phyloP scores from a whole-genome alignment of 1,140 invertebrate genomes.

The Trypoxylus dichotomus region DNA sequence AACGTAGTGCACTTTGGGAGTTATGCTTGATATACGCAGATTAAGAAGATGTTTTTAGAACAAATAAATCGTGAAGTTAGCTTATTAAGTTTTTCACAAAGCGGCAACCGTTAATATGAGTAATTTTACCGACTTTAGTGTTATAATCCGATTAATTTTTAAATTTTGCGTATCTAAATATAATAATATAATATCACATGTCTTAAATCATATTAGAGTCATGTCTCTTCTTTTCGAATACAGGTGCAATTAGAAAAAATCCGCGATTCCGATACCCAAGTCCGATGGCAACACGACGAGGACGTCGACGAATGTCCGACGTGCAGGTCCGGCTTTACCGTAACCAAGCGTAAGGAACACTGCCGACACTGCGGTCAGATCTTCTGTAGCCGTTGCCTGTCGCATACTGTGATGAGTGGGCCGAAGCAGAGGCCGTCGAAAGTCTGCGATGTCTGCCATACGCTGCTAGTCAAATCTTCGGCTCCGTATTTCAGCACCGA shows the following conservation, averaged over 20 bases:
- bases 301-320: slow-evolving; percentile 87
- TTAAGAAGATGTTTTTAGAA: no score
- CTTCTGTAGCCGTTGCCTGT: slow-evolving; percentile 86
- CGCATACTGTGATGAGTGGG: slow-evolving; percentile 81
- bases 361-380: slow-evolving; percentile 95
- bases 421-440: slow-evolving; percentile 81
- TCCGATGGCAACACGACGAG: slow-evolving; percentile 97
- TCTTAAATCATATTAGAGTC: no score
- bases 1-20: no score
- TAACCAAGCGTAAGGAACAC: slow-evolving; percentile 61
- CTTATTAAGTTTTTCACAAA: no score
- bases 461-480: slow-evolving; percentile 88
- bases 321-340: slow-evolving; percentile 72
- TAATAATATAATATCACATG: background rate
- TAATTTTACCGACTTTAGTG: no score
- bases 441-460: slow-evolving; percentile 97
- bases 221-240: background rate
- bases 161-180: no score
- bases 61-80: no score
- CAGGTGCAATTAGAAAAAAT: slow-evolving; percentile 92
- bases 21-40: no score
- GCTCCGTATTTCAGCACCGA: slow-evolving; percentile 94
- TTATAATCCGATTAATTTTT: no score
- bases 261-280: slow-evolving; percentile 86
- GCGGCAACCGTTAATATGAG: no score